phyloP scores from a whole-genome alignment of 2,888 invertebrate species.

The Abscondita cerata region DNA sequence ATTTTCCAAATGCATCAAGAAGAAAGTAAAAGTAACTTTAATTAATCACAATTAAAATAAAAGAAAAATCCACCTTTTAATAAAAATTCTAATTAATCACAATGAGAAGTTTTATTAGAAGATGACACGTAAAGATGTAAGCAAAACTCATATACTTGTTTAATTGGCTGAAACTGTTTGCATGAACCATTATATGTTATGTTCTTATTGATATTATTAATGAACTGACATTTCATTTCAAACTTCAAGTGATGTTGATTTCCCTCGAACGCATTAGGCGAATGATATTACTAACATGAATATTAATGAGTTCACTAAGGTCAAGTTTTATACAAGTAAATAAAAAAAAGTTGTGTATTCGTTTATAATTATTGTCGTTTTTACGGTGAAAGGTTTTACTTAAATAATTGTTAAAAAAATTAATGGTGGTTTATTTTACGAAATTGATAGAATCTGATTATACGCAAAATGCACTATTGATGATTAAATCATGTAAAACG shows the following conservation, averaged over 20 bases:
- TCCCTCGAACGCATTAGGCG: slow-evolving; percentile 26
- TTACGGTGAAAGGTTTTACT: slow-evolving; percentile 4
- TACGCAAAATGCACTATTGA: slow-evolving; percentile 26
- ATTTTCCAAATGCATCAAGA: too few relatives aligned
- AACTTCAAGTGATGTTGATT: slow-evolving; percentile 27
- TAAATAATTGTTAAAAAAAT: slow-evolving; percentile 6
- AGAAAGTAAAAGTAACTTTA: too few relatives aligned
- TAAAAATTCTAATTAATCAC: slow-evolving; percentile 12
- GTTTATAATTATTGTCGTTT: slow-evolving; percentile 12
- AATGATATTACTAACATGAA: slow-evolving; percentile 29
- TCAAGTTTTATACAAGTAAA: slow-evolving; percentile 26
- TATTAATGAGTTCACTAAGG: slow-evolving; percentile 28
- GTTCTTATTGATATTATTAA: slow-evolving; percentile 32
- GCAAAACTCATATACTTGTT: slow-evolving; percentile 18
- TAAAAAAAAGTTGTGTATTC: slow-evolving; percentile 18
- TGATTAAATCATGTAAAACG: slow-evolving; percentile 27
- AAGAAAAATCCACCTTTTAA: too few relatives aligned
- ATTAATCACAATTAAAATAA: too few relatives aligned
- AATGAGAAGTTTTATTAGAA: slow-evolving; percentile 19
- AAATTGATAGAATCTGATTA: slow-evolving; percentile 31
- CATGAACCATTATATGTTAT: slow-evolving; percentile 23
- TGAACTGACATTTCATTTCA: slow-evolving; percentile 30
- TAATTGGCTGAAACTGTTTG: slow-evolving; percentile 30
- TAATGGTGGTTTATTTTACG: slow-evolving; percentile 9
- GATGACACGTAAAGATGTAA: slow-evolving; percentile 18